Evolutionary conservation across 2,888 invertebrate genomes (phyloP), one percentile per base, ranked within the genome.

Genomic region (Rhamphomyia laevipes): DNA sequence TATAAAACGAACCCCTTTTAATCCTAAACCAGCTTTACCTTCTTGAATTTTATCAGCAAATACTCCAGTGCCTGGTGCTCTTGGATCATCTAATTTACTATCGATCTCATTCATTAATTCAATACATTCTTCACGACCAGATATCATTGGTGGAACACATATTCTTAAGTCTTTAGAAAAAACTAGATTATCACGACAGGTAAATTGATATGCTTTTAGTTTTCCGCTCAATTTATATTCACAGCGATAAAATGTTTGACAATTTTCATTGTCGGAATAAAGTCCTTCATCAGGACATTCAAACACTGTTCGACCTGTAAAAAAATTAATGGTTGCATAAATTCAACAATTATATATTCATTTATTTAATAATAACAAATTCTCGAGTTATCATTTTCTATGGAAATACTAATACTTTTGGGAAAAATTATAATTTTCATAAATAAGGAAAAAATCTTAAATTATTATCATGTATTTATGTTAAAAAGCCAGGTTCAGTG

Each of bases 201-300:
- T 77, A 65, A 86, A 85, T 73, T 73, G 71, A 57, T 77, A 81
- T 13, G 79, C 73, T 9, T 75, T 77, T 53, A 76, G 73, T 55
- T 70, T 73, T 41, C 73, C 73, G 50, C 71, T 71, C 50, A 76
- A 75, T 61, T 77, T 77, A 58, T 76, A 73, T 16, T 84, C 77
- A 58, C 89, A 89, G 60, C 86, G 76, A 63, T 86, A 86, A 69
- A 86, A 89, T 46, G 77, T 71, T 45, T 74, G 73, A 62, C 89
- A 89, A 61, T 86, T 77, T n/a, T 64, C 63, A n/a, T 80, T 76
- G 63, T 88, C 85, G 2, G 77, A 74, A 63, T 80, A 77, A 55
- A 84, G 84, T 18, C 88, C 89, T 66, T 85, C 85, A 17, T 73
- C 68, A 4, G 69, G 68, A 60, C 86, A 86, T 30, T 70, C 62